A percentile compares a stretch with the other conserved stretches of the same genome.
These are phyloP conservation scores for Stratiomys singularior DNA, from an alignment of 2,888 invertebrate species.

Conservation along the genomic window DNA sequence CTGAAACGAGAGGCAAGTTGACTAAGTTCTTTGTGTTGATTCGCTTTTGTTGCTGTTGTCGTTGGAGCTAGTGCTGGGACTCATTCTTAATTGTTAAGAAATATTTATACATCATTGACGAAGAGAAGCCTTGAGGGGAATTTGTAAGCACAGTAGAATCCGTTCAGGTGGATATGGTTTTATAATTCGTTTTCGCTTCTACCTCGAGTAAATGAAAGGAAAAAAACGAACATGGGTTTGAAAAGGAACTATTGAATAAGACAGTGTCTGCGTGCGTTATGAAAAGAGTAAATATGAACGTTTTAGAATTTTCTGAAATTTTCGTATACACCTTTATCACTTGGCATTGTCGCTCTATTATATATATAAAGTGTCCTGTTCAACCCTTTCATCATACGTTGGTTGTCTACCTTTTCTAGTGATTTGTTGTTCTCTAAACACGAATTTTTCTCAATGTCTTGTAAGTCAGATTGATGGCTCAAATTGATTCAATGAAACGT, in stretches of 20 bases:
- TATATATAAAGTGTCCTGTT: conserved; percentile 8
- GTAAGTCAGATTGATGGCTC: conserved; percentile 20
- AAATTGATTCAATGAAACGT: conserved; percentile 18
- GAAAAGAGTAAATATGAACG: neutral
- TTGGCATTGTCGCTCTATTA: neutral
- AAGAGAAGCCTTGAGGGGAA: conserved; percentile 39
- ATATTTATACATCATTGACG: conserved; percentile 11
- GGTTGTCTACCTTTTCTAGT: neutral
- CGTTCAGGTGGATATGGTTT: neutral
- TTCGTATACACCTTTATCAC: neutral
- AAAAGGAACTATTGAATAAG: conserved; percentile 8
- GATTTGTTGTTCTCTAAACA: neutral
- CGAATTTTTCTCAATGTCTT: neutral
- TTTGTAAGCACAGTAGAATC: neutral
- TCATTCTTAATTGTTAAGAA: conserved; percentile 37
- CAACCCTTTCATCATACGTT: neutral
- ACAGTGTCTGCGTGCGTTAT: neutral
- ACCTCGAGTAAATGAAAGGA: neutral
- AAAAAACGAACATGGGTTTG: no score
- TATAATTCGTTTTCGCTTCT: neutral
- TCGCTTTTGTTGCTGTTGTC: conserved; percentile 5
- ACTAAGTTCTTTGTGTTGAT: conserved; percentile 28
- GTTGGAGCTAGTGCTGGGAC: neutral
- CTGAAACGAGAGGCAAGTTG: conserved; percentile 20
- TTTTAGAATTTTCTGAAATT: conserved; percentile 22